phyloP scores from a whole-genome alignment of 2,113 vertebrate genomes.

The Vanacampus margaritifer region DNA sequence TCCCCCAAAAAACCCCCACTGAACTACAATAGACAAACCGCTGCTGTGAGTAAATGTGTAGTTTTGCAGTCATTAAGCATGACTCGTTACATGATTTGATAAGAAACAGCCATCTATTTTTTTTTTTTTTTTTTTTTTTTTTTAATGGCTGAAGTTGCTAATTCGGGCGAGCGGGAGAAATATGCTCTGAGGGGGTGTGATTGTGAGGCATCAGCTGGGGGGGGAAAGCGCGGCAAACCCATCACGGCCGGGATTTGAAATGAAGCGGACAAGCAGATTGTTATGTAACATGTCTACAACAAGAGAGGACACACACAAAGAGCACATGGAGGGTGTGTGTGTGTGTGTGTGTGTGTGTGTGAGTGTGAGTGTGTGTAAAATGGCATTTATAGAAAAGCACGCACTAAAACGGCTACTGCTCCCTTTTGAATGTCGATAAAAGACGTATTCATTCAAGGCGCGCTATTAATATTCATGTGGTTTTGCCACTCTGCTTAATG shows the following conservation, averaged over 20 bases:
- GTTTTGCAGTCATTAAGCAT: neutral
- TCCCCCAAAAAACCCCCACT: too few species aligned
- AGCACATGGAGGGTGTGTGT: conserved; percentile 5
- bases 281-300: conserved; percentile 65
- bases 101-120: conserved; percentile 15
- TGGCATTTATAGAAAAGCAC: conserved; percentile 62
- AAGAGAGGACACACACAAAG: conserved; percentile 40
- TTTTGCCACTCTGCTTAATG: neutral
- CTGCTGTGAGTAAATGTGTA: neutral
- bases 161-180: conserved; percentile 45
- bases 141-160: conserved; percentile 39
- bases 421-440: conserved; percentile 35
- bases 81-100: conserved; percentile 1
- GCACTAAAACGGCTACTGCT: conserved; percentile 41
- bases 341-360: neutral
- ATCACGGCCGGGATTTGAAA: conserved; percentile 67
- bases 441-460: conserved; percentile 10
- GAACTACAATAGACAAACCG: too few species aligned
- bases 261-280: conserved; percentile 64
- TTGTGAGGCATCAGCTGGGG: conserved; percentile 47
- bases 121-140: neutral
- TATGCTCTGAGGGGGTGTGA: conserved; percentile 45
- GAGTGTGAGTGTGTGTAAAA: conserved; percentile 22
- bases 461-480: neutral
- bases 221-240: conserved; percentile 45